Base-by-base conservation (phyloP, 2,113 vertebrate genomes). In the Phoxinus phoxinus region DNA sequence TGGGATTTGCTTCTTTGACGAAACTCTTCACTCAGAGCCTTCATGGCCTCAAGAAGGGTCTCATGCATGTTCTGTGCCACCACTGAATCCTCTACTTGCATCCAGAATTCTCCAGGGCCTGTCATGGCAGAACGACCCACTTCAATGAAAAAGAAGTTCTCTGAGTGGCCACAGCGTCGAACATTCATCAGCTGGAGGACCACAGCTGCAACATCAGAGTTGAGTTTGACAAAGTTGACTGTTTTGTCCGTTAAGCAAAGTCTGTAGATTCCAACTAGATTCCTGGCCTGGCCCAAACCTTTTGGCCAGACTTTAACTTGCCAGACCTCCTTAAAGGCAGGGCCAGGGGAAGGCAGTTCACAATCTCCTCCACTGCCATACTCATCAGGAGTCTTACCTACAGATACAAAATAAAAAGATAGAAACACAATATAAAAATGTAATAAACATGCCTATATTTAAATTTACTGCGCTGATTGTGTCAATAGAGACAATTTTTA, bases 81-180 rank as follows among this genome's bases (percentile, higher is more conserved):
- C 51, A 95, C 93, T 0, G 94, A 93, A 85, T 97, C 95, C 0
- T 96, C 95, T n/a, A 95, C 95, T 90, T 96, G 95, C 95, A 97
- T 96, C 96, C 96, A 97, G 88, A 97, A 95, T 92, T 96, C 96
- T 53, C 96, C 93, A 0, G 95, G 95, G 0, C 96, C 95, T 0
- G 93, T 96, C 51, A 95, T 93, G 0, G 94, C 96, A 0, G 93
- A 96, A 32, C 93, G 94, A 4, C 96, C 94, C 27, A 97, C 96
- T 88, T 97, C 96, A 37, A 96, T 95, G 88, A 97, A 97, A 90
- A 96, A 97, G 83, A 95, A 96, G 58, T 96, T 94, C 88, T 96
- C 96, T 0, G 95, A 94, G 79, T 96, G 96, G 27, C 96, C 94
- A 4, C 96, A 97, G 69, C 94, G 92, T 35, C 94, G 94, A 6